Percentiles rank a stretch among this genome's conserved stretches.
Conservation (phyloP, 2,797 vertebrate genomes). For the Valencia hispanica region DNA sequence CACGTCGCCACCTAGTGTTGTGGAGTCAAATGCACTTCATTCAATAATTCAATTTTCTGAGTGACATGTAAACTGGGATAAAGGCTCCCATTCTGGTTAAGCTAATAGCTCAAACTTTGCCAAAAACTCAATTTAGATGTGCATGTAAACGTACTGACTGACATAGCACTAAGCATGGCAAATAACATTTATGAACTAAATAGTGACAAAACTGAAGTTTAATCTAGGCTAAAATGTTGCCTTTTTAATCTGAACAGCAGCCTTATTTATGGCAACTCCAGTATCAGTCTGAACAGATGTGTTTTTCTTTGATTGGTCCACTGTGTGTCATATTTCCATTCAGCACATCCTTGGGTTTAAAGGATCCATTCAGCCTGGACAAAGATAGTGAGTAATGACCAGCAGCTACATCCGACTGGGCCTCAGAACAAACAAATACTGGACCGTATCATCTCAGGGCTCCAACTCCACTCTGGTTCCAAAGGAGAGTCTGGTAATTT, state of each 20-base stretch:
- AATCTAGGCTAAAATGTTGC: background rate
- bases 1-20: no score
- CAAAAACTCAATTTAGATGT: no score
- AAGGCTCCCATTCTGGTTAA: no score
- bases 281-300: constrained; percentile 7
- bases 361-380: constrained; percentile 34
- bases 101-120: no score
- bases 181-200: background rate
- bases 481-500: constrained; percentile 52
- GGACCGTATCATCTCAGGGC: constrained; percentile 35
- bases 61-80: no score
- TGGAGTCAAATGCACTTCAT: no score
- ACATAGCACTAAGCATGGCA: background rate
- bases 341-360: constrained; percentile 25
- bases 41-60: no score
- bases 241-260: background rate
- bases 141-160: no score
- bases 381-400: constrained; percentile 43
- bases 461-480: constrained; percentile 43
- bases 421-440: constrained; percentile 60
- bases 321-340: constrained; percentile 32
- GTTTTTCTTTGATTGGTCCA: constrained; percentile 8
- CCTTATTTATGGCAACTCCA: background rate
- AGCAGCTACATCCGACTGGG: constrained; percentile 46
- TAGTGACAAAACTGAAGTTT: background rate